Conservation (phyloP, 2,888 invertebrate species). For the Papilio elwesi region DNA sequence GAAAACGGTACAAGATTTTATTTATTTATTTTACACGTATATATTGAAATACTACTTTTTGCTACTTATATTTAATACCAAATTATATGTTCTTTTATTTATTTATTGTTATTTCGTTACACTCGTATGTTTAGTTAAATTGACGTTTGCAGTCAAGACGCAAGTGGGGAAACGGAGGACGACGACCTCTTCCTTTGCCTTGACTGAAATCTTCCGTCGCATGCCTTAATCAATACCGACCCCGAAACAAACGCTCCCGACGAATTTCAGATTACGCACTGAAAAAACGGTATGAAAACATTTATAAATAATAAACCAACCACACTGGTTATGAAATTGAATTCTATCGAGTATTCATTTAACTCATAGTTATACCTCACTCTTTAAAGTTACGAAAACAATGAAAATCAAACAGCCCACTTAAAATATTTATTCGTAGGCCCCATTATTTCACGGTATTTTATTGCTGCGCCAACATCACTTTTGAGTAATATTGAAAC, state of each 20-base stretch:
- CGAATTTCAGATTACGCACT: slow-evolving; percentile 23
- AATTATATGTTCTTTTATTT: neutral
- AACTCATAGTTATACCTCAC: neutral
- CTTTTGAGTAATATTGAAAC: slow-evolving; percentile 14
- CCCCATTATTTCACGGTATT: slow-evolving; percentile 13
- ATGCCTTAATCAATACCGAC: slow-evolving; percentile 38
- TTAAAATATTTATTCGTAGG: slow-evolving; percentile 7
- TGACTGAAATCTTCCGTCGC: slow-evolving; percentile 38
- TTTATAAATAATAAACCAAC: neutral
- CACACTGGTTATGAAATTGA: neutral
- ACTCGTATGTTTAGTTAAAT: slow-evolving; percentile 8
- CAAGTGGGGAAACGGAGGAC: slow-evolving; percentile 24
- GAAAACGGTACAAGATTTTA: too few relatives aligned
- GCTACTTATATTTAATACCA: neutral
- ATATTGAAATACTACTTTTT: neutral
- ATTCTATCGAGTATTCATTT: neutral
- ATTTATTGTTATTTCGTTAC: neutral
- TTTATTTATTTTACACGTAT: neutral
- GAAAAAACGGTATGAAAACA: slow-evolving; percentile 5
- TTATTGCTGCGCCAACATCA: neutral
- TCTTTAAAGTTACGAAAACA: neutral
- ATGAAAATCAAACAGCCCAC: neutral
- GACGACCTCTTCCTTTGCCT: slow-evolving; percentile 37
- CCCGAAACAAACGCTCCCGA: slow-evolving; percentile 16
- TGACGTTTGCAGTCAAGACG: slow-evolving; percentile 11